Evolutionary conservation across 2,797 vertebrate species (phyloP), one percentile per base, ranked within the genome.

Genomic region (Megalops cyprinoides): DNA sequence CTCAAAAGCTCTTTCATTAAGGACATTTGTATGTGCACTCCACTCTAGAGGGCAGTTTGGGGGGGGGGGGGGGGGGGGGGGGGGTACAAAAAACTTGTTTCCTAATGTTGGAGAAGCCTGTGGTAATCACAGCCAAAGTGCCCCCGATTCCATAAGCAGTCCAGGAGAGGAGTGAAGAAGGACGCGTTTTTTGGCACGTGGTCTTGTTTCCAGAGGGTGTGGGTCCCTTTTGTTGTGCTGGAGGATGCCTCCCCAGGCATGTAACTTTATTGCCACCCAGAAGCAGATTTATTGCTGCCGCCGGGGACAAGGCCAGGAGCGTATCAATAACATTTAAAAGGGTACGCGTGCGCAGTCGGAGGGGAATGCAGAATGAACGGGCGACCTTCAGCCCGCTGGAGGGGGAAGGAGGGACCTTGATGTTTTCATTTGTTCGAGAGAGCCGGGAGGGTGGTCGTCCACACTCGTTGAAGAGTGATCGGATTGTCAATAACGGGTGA

Each of bases 351-450:
- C 79, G 74, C 49, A 82, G 74, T 0, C 31, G 81, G 86, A 86
- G 79, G 28, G 79, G 79, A 85, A 83, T 73, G 78, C 79, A 84
- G 77, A 86, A 79, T 77, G 77, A 80, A 87, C 89, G 83, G 46
- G 86, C 90, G 90, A 91, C 90, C 90, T 93, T 93, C 85, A 58
- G 42, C 82, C 48, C 62, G 67, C 49, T 39, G 65, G 87, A 79
- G 84, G 58, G 58, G 84, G 48, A 83, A 85, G 80, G 83, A 86
- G 85, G 76, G 25, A 81, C 78, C 37, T 67, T 3, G 73, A 76
- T 69, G 74, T 87, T 91, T 88, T 93, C 87, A 93, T 93, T 93
- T 94, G 84, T 91, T 88, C 91, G 88, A 92, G 89, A 91, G 91
- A 88, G 90, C 78, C 76, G 46, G 83, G 76, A 86, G 86, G 87